Percentiles rank a stretch among this genome's conserved stretches.
phyloP scores from a whole-genome alignment of 1,140 invertebrate genomes.

The Drosophila navojoa region DNA sequence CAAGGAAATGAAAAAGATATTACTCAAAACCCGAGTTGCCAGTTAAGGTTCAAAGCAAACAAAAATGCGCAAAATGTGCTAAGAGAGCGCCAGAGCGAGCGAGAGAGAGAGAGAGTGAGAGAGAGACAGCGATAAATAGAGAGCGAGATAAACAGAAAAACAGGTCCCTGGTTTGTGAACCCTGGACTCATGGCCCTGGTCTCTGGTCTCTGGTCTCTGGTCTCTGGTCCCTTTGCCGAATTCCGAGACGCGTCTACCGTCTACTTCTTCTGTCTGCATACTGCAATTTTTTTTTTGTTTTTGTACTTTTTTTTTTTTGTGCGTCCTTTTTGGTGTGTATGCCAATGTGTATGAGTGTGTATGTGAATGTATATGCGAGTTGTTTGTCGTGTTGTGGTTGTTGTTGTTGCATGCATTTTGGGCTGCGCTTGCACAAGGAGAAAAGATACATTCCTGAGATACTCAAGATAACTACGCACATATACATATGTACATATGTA shows the following conservation, averaged over 20 bases:
- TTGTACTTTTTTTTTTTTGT: slow-evolving; percentile 16
- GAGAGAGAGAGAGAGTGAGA: neutral
- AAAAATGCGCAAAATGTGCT: slow-evolving; percentile 56
- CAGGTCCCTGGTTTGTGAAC: slow-evolving; percentile 52
- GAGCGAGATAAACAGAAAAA: slow-evolving; percentile 40
- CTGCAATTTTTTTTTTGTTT: slow-evolving; percentile 45
- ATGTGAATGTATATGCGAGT: slow-evolving; percentile 23
- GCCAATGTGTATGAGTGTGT: neutral
- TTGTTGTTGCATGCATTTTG: slow-evolving; percentile 55
- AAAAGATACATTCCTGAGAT: slow-evolving; percentile 71
- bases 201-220: slow-evolving; percentile 51
- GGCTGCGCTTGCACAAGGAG: slow-evolving; percentile 57
- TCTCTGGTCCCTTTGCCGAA: slow-evolving; percentile 45
- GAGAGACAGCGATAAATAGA: slow-evolving; percentile 1
- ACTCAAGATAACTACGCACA: slow-evolving; percentile 57
- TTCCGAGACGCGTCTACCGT: slow-evolving; percentile 31
- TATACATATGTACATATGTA: no score
- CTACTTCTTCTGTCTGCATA: slow-evolving; percentile 30
- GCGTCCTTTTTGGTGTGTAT: slow-evolving; percentile 64
- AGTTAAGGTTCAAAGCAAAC: slow-evolving; percentile 35
- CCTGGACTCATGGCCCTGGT: slow-evolving; percentile 8
- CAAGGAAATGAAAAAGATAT: slow-evolving; percentile 62
- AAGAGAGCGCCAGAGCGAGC: slow-evolving; percentile 8
- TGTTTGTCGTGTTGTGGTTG: slow-evolving; percentile 26
- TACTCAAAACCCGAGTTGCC: slow-evolving; percentile 31